phyloP scores from a whole-genome alignment of 2,888 invertebrate genomes.

The Drosophila nigricruria region DNA sequence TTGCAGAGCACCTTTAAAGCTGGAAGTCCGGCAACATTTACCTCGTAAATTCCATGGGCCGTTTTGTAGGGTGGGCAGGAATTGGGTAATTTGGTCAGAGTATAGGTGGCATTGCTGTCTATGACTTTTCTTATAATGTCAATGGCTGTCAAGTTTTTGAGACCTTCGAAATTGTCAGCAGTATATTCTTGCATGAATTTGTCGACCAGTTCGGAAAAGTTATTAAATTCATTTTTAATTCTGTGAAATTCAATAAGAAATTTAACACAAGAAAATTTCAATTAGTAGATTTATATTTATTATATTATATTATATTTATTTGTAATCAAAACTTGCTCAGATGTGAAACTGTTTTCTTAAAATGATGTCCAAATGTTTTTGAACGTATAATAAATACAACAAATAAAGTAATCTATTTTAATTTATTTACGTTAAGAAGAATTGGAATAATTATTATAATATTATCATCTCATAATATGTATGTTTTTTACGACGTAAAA shows the following conservation, averaged over 20 bases:
- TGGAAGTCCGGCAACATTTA: constrained; percentile 6
- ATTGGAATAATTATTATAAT: no score
- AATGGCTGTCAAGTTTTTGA: neutral
- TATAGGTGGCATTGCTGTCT: neutral
- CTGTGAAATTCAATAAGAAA: neutral
- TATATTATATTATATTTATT: no score
- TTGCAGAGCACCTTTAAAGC: constrained; percentile 18
- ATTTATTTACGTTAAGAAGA: no score
- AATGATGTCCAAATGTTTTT: no score
- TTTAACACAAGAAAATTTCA: no score
- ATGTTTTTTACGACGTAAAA: no score
- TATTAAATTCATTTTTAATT: neutral
- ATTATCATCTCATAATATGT: no score
- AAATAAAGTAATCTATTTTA: no score
- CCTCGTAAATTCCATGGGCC: constrained; percentile 1
- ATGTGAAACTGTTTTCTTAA: no score
- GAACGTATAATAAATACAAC: no score
- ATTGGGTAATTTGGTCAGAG: neutral
- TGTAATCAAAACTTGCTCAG: no score
- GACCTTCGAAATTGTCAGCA: neutral
- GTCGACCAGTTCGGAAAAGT: neutral
- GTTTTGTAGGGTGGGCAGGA: constrained; percentile 3
- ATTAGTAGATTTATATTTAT: no score
- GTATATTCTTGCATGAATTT: neutral
- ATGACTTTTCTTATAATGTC: constrained; percentile 10